Evolutionary conservation across 2,888 invertebrate genomes (phyloP).

Genomic region (Stratiomys singularior): DNA sequence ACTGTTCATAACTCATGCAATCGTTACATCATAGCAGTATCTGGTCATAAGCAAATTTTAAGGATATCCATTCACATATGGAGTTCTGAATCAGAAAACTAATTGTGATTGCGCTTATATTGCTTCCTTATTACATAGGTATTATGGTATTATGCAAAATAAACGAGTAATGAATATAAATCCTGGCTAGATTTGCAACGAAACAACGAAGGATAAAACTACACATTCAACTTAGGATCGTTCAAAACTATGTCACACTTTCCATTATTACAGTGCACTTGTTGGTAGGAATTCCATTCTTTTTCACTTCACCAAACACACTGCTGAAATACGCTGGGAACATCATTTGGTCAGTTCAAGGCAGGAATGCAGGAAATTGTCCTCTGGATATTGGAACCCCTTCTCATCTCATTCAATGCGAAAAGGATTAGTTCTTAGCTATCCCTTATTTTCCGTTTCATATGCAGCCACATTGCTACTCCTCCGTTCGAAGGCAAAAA

Average conservation of each 20-base stretch:
- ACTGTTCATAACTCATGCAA: too few species aligned
- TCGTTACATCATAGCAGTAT: too few species aligned
- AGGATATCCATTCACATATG: too few species aligned
- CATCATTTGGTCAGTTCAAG: slow-evolving; percentile 14
- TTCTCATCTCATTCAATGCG: slow-evolving; percentile 39
- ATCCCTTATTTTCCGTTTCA: slow-evolving; percentile 18
- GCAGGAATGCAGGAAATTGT: neutral
- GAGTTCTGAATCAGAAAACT: slow-evolving; percentile 45
- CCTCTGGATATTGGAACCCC: slow-evolving; percentile 41
- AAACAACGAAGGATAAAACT: too few species aligned
- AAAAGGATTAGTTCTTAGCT: slow-evolving; percentile 43
- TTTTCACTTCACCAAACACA: neutral
- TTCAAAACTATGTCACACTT: too few species aligned
- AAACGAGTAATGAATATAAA: slow-evolving; percentile 16
- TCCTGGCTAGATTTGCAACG: neutral
- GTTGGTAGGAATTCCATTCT: neutral
- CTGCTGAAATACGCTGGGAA: neutral
- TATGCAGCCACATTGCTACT: neutral
- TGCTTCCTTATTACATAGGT: slow-evolving; percentile 44
- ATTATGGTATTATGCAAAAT: slow-evolving; percentile 49
- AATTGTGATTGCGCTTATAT: slow-evolving; percentile 46
- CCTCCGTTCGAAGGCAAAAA: slow-evolving; percentile 38
- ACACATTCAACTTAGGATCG: too few species aligned
- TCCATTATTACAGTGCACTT: neutral
- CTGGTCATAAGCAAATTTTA: too few species aligned